Conservation (phyloP, 2,888 invertebrate genomes). For the Minunthozetes semirufus region DNA sequence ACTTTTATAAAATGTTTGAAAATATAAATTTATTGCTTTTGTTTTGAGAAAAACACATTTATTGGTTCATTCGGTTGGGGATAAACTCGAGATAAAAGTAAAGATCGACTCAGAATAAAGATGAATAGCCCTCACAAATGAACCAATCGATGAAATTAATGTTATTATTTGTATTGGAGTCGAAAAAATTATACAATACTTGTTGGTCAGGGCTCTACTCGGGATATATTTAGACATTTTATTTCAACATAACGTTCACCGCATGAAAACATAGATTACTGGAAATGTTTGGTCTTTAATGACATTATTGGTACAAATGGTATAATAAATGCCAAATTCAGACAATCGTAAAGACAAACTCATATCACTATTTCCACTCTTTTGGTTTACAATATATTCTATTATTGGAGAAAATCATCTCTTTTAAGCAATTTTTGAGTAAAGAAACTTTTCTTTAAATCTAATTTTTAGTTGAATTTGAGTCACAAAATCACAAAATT, state of each 20-base stretch:
- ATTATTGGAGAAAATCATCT: not conserved
- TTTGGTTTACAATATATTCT: not conserved
- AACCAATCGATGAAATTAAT: too few species aligned
- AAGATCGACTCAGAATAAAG: too few species aligned
- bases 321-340: conserved; percentile 24
- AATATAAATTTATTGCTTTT: too few species aligned
- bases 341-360: conserved; percentile 3
- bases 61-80: too few species aligned
- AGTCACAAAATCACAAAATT: not conserved
- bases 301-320: conserved; percentile 21
- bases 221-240: not conserved
- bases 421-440: not conserved
- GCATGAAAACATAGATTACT: conserved; percentile 11
- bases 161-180: too few species aligned
- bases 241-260: not conserved
- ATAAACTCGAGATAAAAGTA: too few species aligned
- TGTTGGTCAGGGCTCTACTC: not conserved
- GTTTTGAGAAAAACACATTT: too few species aligned
- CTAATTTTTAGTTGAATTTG: not conserved
- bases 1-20: too few species aligned
- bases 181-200: not conserved
- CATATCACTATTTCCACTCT: conserved; percentile 25
- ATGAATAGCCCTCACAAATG: too few species aligned
- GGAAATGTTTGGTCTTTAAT: not conserved
- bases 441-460: conserved; percentile 7